Evolutionary conservation across 2,888 invertebrate species (phyloP).

Genomic region (Iselma pallidipennis): DNA sequence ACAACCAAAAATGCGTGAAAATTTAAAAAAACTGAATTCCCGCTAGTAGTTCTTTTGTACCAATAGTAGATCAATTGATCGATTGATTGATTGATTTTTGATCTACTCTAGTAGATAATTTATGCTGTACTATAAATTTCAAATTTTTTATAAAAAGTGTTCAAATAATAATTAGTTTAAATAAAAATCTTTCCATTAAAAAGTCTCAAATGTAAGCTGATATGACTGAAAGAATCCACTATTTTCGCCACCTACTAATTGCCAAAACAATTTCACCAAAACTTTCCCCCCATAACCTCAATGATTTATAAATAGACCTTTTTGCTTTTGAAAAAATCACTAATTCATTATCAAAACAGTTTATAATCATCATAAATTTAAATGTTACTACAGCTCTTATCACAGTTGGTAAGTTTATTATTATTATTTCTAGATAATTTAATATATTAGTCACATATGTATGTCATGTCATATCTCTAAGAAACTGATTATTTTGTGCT

Average conservation of each 20-base stretch:
- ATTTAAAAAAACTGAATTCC: neutral
- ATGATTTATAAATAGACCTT: neutral
- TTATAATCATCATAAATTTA: neutral
- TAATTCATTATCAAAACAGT: neutral
- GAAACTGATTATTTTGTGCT: no score
- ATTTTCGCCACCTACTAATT: no score
- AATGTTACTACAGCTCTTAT: neutral
- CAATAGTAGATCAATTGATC: neutral
- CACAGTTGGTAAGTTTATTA: neutral
- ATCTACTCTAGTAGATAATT: neutral
- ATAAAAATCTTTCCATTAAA: neutral
- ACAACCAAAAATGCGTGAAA: no score
- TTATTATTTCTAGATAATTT: no score
- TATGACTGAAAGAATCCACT: no score
- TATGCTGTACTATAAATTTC: neutral
- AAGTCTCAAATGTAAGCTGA: neutral
- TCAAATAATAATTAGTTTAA: neutral
- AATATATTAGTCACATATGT: no score
- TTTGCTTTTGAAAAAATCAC: neutral
- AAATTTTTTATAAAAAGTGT: no score
- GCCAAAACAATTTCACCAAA: no score
- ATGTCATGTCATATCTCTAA: no score
- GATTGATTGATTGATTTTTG: neutral
- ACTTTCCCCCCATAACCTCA: neutral
- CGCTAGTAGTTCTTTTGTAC: neutral